phyloP scores from a whole-genome alignment of 1,140 invertebrate genomes.

The Trichoplusia ni region DNA sequence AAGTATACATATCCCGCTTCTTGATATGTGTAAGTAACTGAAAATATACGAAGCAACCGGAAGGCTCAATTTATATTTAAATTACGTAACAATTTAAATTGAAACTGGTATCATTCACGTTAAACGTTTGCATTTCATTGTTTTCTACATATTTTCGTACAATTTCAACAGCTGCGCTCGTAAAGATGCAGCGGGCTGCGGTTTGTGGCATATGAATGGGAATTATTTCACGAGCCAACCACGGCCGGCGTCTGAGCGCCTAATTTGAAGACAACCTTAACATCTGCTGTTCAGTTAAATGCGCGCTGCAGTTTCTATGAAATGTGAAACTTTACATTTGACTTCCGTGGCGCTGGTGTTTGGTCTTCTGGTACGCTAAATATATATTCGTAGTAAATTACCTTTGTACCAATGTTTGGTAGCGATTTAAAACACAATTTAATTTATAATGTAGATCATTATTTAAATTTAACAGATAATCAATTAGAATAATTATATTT shows the following conservation, averaged over 20 bases:
- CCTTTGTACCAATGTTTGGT: too few relatives aligned
- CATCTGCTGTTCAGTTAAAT: conserved; percentile 12
- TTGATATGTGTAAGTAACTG: background rate
- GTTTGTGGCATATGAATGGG: conserved; percentile 26
- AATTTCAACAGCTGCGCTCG: conserved; percentile 15
- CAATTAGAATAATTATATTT: background rate
- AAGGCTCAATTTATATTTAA: background rate
- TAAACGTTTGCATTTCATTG: conserved; percentile 16
- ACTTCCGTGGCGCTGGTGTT: background rate
- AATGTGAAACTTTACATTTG: background rate
- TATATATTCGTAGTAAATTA: too few relatives aligned
- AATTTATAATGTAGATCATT: background rate
- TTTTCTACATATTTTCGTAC: conserved; percentile 28
- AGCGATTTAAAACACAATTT: too few relatives aligned
- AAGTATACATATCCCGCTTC: background rate
- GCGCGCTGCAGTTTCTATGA: background rate
- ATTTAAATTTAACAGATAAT: background rate
- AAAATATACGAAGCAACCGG: background rate
- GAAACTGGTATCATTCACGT: background rate
- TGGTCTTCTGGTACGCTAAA: background rate
- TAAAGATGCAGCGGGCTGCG: conserved; percentile 27
- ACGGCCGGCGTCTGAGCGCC: background rate
- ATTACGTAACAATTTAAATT: background rate
- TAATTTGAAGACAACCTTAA: conserved; percentile 24
- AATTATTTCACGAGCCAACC: conserved; percentile 19